Conservation (phyloP, 2,113 vertebrate genomes). For the Seriola rivoliana region DNA sequence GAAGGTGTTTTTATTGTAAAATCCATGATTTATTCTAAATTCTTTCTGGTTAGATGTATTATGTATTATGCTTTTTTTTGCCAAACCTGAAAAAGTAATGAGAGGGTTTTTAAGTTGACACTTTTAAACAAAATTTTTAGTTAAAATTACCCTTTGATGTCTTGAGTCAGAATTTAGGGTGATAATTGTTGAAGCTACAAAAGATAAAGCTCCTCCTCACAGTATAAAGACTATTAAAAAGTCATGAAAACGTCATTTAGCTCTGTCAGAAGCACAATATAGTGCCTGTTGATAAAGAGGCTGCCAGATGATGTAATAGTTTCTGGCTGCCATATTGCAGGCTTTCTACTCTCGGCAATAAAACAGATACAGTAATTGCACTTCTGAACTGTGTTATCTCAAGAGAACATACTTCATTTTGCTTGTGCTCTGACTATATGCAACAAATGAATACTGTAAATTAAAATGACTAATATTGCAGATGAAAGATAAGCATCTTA, state of each 20-base stretch:
- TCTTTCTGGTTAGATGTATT: slow-evolving; percentile 10
- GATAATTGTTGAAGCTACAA: slow-evolving; percentile 6
- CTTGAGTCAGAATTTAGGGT: not conserved
- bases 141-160: slow-evolving; percentile 23
- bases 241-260: slow-evolving; percentile 19
- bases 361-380: slow-evolving; percentile 4
- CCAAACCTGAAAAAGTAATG: slow-evolving; percentile 19
- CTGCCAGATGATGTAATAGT: slow-evolving; percentile 5
- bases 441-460: not conserved
- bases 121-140: slow-evolving; percentile 16
- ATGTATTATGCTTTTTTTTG: slow-evolving; percentile 30
- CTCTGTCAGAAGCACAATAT: slow-evolving; percentile 10
- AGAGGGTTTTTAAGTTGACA: slow-evolving; percentile 26
- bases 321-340: slow-evolving; percentile 1
- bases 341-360: not conserved
- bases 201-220: not conserved
- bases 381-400: not conserved
- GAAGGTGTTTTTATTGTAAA: slow-evolving; percentile 31
- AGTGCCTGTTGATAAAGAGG: slow-evolving; percentile 6
- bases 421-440: not conserved
- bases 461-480: not conserved
- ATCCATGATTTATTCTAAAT: slow-evolving; percentile 20
- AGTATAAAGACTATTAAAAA: slow-evolving; percentile 4
- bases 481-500: not conserved
- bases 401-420: not conserved